Evolutionary conservation across 2,797 vertebrate genomes (phyloP), one percentile per base, ranked within the genome.

Genomic region (Sebastiscus tertius): DNA sequence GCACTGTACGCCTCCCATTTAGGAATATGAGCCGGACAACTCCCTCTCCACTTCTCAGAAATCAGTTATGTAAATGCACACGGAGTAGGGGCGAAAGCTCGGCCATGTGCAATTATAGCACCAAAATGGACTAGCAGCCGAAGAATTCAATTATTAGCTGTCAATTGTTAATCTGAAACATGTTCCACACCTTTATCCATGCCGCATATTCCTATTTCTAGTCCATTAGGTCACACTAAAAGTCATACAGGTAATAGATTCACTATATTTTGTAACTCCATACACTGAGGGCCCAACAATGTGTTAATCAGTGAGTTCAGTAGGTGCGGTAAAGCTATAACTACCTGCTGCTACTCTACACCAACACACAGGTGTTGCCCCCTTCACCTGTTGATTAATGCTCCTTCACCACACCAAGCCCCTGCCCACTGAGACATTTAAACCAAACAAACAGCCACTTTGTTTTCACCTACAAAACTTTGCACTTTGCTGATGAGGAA

Each of bases 11-110:
- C 80, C 75, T 89, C 73, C 78, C 84, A 70, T 91, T 91, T 85
- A 89, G 85, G 62, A 78, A 79, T 74, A 74, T 6, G 68, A 81
- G 84, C 87, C 7, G 89, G 91, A 93, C 88, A 73, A 79, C 81
- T 77, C 82, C 66, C 82, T 68, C 84, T 71, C 56, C 79, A 80
- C 81, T 88, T 82, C 78, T 78, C 71, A 59, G 39, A 80, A 85
- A 88, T 88, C 91, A 79, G 82, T 88, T 74, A 83, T 90, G 87
- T 55, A 88, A 91, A 91, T 88, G 70, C 14, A 12, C 9, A 1
- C 29, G 39, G 71, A 42, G 75, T 24, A 52, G 71, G 75, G 46
- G 76, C 46, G 61, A 77, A 76, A 72, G 42, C 78, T 69, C 16
- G n/a, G n/a, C 63, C 64, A 20, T 33, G 54, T 36, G 36, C 56